Evolutionary conservation across 2,797 vertebrate species (phyloP), one percentile per base, ranked within the genome.

Genomic region (Chromobotia macracanthus): DNA sequence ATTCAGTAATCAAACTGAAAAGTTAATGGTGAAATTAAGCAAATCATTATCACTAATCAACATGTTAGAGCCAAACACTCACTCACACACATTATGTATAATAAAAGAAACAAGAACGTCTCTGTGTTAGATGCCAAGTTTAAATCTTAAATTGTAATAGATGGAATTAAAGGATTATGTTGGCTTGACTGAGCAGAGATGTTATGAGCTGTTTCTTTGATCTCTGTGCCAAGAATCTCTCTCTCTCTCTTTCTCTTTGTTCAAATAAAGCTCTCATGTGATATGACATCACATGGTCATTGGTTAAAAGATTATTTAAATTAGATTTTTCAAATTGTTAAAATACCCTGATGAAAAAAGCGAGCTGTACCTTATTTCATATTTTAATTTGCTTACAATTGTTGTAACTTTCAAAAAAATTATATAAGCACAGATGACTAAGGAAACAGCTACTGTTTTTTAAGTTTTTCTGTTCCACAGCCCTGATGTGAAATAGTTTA

Each of bases 31-130:
- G 5, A 10, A 21, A 18, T 72, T 60, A 44, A 25, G 10, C 28
- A 70, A 66, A 64, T 58, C 1, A 16, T 35, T 28, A 31, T 28
- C 44, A 64, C 23, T 78, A 58, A 69, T 78, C 23, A 74, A 56
- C 75, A 69, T 46, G 58, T 60, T 19, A 44, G 13, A 70, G 38
- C 25, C 35, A 58, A 60, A 28, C 21, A 4, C 13, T 60, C 56
- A 60, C 12, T 58, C 19, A 72, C 21, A 58, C 9, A 31, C 41
- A 4, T 10, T 16, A 38, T 25, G 4, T 11, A 6, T 51, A 51
- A 51, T n/a, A n/a, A 3, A 21, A 1, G 5, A 23, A 16, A 10
- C n/a, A 23, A 18, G 2, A 18, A 5, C 19, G 11, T 35, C 38
- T 31, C 56, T 60, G 56, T 28, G 23, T n/a, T 25, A 19, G 19